Evolutionary conservation across 1,140 invertebrate genomes (phyloP).

Genomic region (Drosophila bifasciata): DNA sequence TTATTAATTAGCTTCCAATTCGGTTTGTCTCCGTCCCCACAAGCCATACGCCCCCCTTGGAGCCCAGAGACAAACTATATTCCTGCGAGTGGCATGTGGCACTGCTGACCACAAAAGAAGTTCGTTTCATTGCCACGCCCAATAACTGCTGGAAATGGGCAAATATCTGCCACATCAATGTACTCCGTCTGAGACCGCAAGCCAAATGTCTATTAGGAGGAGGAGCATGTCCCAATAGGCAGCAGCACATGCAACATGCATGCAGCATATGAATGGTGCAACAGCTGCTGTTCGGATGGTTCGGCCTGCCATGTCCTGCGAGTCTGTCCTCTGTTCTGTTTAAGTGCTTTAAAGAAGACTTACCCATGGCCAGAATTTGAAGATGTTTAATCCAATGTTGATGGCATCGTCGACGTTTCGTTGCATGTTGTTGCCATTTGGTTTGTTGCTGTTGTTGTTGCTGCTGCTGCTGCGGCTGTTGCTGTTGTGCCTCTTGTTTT

Average conservation of each 20-base stretch:
- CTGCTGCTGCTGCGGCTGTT: slow-evolving; percentile 15
- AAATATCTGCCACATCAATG: neutral
- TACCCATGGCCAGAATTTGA: slow-evolving; percentile 57
- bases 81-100: neutral
- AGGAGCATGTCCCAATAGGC: slow-evolving; percentile 59
- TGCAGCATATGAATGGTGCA: slow-evolving; percentile 48
- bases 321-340: neutral
- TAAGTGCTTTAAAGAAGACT: slow-evolving; percentile 36
- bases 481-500: slow-evolving; percentile 14
- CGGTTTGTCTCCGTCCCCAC: no score
- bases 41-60: neutral
- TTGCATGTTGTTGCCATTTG: slow-evolving; percentile 53
- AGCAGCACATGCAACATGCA: slow-evolving; percentile 26
- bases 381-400: slow-evolving; percentile 75
- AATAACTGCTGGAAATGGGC: neutral
- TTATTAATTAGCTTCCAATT: slow-evolving; percentile 55
- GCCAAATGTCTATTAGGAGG: slow-evolving; percentile 51
- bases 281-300: slow-evolving; percentile 33
- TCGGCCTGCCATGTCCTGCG: neutral
- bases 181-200: slow-evolving; percentile 42
- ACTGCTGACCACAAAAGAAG: neutral
- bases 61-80: no score
- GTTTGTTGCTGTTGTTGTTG: slow-evolving; percentile 34
- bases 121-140: slow-evolving; percentile 26
- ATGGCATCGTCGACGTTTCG: slow-evolving; percentile 56